Evolutionary conservation across 2,797 vertebrate genomes (phyloP).

Genomic region (Perodicticus potto): DNA sequence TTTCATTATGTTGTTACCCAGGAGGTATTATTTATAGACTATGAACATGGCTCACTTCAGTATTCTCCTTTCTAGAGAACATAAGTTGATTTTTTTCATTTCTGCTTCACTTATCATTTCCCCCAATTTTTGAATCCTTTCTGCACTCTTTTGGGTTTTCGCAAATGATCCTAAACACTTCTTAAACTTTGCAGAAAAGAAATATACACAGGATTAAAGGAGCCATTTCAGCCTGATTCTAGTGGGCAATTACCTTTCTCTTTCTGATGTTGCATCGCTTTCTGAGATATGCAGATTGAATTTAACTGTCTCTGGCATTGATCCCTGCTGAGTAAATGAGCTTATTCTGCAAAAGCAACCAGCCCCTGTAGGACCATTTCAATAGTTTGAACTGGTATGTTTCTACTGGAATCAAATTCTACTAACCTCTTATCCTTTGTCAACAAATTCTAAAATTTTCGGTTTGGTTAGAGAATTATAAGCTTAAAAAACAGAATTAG

Average conservation of each 20-base stretch:
- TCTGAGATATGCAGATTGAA: conserved; percentile 37
- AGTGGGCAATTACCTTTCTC: background rate
- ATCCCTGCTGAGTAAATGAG: background rate
- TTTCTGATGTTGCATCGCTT: background rate
- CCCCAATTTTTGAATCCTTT: background rate
- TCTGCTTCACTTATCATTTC: conserved; percentile 40
- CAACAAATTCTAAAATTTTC: background rate
- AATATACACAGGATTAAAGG: conserved; percentile 55
- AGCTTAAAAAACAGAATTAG: conserved; percentile 1
- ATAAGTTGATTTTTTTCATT: conserved; percentile 45
- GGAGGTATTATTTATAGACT: conserved; percentile 80
- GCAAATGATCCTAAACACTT: conserved; percentile 52
- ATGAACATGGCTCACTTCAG: conserved; percentile 55
- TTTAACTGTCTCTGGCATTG: conserved; percentile 49
- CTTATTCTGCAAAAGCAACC: conserved; percentile 47
- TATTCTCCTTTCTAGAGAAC: conserved; percentile 58
- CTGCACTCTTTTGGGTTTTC: conserved; percentile 25
- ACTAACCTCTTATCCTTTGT: background rate
- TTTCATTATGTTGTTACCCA: conserved; percentile 76
- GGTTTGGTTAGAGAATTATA: background rate
- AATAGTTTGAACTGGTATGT: background rate
- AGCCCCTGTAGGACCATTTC: background rate
- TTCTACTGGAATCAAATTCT: background rate
- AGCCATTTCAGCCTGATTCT: background rate
- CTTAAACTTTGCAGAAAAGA: conserved; percentile 26